phyloP scores from a whole-genome alignment of 1,140 invertebrate species.

The Euura saliciscinereae region DNA sequence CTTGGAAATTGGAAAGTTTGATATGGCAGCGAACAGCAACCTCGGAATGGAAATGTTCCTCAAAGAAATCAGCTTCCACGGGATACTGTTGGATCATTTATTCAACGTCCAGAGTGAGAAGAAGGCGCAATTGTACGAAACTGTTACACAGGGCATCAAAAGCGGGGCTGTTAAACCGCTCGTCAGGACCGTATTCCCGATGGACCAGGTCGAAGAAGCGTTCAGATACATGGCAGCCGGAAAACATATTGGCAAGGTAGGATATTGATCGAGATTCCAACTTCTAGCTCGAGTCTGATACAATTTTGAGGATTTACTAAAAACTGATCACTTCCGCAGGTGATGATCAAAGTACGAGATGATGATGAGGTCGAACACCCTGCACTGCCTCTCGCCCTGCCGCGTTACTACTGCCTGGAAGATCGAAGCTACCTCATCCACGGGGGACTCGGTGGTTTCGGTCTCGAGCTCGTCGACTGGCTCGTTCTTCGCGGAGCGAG shows the following conservation, averaged over 20 bases:
- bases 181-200: conserved; percentile 63
- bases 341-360: conserved; percentile 71
- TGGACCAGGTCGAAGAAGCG: conserved; percentile 67
- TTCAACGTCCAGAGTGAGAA: conserved; percentile 54
- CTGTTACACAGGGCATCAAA: conserved; percentile 28
- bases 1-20: conserved; percentile 74
- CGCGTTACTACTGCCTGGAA: conserved; percentile 55
- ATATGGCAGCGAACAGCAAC: conserved; percentile 65
- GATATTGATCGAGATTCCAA: conserved; percentile 26
- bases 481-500: conserved; percentile 65
- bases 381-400: neutral
- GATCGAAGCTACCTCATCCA: conserved; percentile 63
- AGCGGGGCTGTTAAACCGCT: conserved; percentile 68
- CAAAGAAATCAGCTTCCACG: conserved; percentile 86
- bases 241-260: conserved; percentile 88
- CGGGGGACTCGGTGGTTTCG: conserved; percentile 71
- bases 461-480: conserved; percentile 69
- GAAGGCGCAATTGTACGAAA: neutral
- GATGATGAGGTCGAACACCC: conserved; percentile 42
- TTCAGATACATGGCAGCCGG: conserved; percentile 82
- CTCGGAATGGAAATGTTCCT: conserved; percentile 75
- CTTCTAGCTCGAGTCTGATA: too few species aligned
- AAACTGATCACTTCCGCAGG: conserved; percentile 43
- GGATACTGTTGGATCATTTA: conserved; percentile 81
- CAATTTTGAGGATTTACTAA: too few species aligned